Base-by-base conservation (phyloP, 2,797 vertebrate genomes). In the Phalloptychus januarius region DNA sequence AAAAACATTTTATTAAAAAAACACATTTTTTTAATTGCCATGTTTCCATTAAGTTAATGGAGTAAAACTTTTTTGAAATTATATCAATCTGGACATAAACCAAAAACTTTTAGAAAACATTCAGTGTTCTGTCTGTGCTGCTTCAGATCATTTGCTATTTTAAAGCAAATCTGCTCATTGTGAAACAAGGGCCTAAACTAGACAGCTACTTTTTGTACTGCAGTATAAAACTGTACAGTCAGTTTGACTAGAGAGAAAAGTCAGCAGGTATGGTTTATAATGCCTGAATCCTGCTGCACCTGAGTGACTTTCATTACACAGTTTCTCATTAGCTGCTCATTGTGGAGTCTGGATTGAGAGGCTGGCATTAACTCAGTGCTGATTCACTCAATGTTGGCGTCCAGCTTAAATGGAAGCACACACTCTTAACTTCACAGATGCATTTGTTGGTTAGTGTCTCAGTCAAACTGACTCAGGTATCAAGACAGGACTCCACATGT, bases 401-500 rank as follows among this genome's bases (percentile, higher is more conserved):
- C 74, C 46, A 65, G 13, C 45, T 74, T 52, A 63, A 48, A 54
- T 85, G 81, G 80, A 84, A 85, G 78, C 78, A 46, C 38, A 13
- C 77, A 75, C 82, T 65, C 71, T 75, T 36, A 78, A 12, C 71
- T 65, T 61, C 28, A 54, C 67, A 50, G 56, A 20, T 48, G 77
- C 36, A 67, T 63, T 67, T 52, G 77, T 13, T 25, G 46, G 46
- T 79, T 28, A 13, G 33, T 7, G 78, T 80, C 79, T 92, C 86
- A 88, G 79, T 92, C 83, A 85, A 77, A 75, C 18, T 89, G 89
- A 92, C 75, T 93, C 91, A 93, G 70, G 77, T 31, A 74, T 81
- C 70, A 71, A 88, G 77, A 86, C 84, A 73, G 80, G 86, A 83
- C 75, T 80, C 33, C 77, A 75, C 83, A 84, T 44, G 87, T 77